phyloP scores from a whole-genome alignment of 2,113 vertebrate species.

The Pseudorasbora parva region DNA sequence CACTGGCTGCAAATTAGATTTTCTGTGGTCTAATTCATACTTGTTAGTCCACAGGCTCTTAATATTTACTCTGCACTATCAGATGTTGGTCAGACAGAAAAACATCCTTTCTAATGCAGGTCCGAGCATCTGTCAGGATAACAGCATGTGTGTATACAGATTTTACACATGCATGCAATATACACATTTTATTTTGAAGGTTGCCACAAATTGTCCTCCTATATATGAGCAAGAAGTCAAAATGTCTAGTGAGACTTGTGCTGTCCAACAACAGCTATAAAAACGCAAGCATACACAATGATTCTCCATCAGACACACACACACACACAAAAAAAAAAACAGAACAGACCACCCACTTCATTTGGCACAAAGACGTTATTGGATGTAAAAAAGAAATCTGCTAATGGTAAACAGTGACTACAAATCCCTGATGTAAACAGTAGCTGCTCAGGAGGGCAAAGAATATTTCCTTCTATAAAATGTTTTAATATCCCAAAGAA shows the following conservation, averaged over 20 bases:
- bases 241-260: conserved; percentile 10
- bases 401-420: neutral
- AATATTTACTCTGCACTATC: neutral
- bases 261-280: neutral
- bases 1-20: neutral
- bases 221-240: neutral
- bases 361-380: neutral
- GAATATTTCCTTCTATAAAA: neutral
- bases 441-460: neutral
- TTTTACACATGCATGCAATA: neutral
- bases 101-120: neutral
- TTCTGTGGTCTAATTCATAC: neutral
- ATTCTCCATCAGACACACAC: neutral
- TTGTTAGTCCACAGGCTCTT: neutral
- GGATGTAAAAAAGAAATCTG: neutral
- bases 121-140: neutral
- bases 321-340: no score
- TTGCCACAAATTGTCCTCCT: neutral
- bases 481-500: conserved; percentile 18
- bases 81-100: neutral
- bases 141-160: neutral
- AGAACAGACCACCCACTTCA: conserved; percentile 32
- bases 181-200: neutral
- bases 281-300: conserved; percentile 15
- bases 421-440: neutral